A percentile compares a stretch with the other conserved stretches of the same genome.
Conservation (phyloP, 2,113 vertebrate genomes). For the Tretioscincus oriximinensis region DNA sequence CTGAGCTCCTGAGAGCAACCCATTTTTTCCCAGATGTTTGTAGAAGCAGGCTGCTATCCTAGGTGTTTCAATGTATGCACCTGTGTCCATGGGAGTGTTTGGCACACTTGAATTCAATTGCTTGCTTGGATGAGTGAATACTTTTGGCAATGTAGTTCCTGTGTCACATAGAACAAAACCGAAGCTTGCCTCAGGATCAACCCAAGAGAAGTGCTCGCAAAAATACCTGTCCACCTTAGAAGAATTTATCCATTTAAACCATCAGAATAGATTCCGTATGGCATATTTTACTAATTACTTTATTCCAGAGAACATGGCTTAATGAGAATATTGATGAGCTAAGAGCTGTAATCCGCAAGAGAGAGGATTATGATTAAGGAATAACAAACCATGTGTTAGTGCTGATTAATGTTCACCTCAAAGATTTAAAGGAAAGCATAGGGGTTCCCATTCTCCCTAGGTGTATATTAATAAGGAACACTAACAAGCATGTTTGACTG, state of each 20-base stretch:
- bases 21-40: too few species aligned
- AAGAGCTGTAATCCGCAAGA: conserved; percentile 30
- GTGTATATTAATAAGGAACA: conserved; percentile 33
- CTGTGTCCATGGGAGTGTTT: background rate
- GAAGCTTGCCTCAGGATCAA: background rate
- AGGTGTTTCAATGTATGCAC: background rate
- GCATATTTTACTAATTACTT: conserved; percentile 42
- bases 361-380: conserved; percentile 38
- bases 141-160: too few species aligned
- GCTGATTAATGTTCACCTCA: conserved; percentile 41
- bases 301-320: conserved; percentile 45
- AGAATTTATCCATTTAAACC: conserved; percentile 13
- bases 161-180: background rate
- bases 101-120: too few species aligned
- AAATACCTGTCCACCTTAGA: background rate
- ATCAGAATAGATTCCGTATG: conserved; percentile 17
- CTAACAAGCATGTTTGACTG: conserved; percentile 31
- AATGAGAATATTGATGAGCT: conserved; percentile 34
- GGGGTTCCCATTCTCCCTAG: conserved; percentile 4
- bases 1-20: too few species aligned
- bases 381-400: conserved; percentile 40
- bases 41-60: background rate
- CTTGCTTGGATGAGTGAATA: too few species aligned
- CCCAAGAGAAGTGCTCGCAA: conserved; percentile 12
- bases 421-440: conserved; percentile 28